Base-by-base conservation (phyloP, 2,113 vertebrate species). In the Forbesichthys papilliferus region DNA sequence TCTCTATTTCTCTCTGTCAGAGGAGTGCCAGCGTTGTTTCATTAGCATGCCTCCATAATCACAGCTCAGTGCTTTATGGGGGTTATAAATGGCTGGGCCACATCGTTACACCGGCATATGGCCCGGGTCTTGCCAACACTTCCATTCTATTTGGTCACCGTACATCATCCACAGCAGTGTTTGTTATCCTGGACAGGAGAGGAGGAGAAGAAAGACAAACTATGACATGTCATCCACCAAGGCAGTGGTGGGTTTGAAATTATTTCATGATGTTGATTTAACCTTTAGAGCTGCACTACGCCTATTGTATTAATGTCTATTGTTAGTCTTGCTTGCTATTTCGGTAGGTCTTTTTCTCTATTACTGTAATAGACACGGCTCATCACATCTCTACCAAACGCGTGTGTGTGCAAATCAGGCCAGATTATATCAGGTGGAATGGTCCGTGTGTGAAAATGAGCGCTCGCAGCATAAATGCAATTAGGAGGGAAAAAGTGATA, bases 41-140 rank as follows among this genome's bases (percentile, higher is more conserved):
- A 88, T 86, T 86, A 84, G 85, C 86, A 72, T 74, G 66, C 75
- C 48, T 14, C 73, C 53, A 76, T 83, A 83, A 86, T 85, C 69
- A 78, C 87, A 80, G 87, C 81, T 86, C 83, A 81, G 83, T 20
- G 72, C 73, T 89, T 87, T 81, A 86, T 80, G 71, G 76, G 64
- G 66, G 73, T 71, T 75, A 83, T 74, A 81, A 88, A 86, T 78
- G 84, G 79, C 76, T 73, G 65, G 47, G 71, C 78, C 61, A 84
- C 83, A 58, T 83, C 68, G 11, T 71, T 75, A 71, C 82, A 62
- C 69, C 46, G 77, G 79, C 83, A 87, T 77, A 81, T 84, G 84
- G 76, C 81, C 74, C 61, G 64, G 47, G 68, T 83, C 76, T 64
- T 81, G 82, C 86, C 82, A 81, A 86, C 81, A 68, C 64, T 52